Base-by-base conservation (phyloP, 2,888 invertebrate species). In the Orthosia gothica region DNA sequence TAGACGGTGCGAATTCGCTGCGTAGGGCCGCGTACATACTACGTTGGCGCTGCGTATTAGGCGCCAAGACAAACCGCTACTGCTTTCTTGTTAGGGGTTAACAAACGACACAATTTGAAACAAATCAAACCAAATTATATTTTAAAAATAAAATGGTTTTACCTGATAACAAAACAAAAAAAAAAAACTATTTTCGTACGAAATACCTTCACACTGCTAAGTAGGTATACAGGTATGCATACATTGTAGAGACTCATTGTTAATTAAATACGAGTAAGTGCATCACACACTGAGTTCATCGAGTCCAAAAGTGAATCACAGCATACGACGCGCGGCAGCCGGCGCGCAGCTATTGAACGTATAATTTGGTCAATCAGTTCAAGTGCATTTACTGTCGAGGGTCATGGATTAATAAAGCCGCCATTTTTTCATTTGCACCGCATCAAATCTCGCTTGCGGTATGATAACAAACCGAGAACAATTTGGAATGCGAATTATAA, bases 291-390 rank as follows among this genome's bases (percentile, higher is more conserved):
- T 80, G 79, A 65, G 76, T 82, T 72, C 59, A 76, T 59, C 62
- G 62, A 62, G 84, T 66, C 50, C 49, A 20, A 64, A n/a, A 76
- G 86, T 91, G 92, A 93, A 90, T 92, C 91, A 91, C 86, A 47
- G 85, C 71, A 73, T 20, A 74, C 73, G 81, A 84, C 85, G 81
- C 83, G 50, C 80, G 88, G 84, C 85, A 81, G 74, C 80, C 82
- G 77, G 76, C 82, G 76, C 76, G 86, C 87, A 79, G 87, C 90
- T 92, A 92, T 93, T 93, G 93, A 91, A 86, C 88, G 83, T 89
- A 88, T 89, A 89, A 92, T 93, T 94, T 93, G 93, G 92, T 92
- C 95, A 95, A 95, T 95, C 93, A 94, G 95, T 94, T 95, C 95
- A 95, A 95, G 95, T 94, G 94, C 93, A 90, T 89, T 80, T 74